These are phyloP conservation scores for Hyposmocoma kahamanoa DNA, from an alignment of 1,140 invertebrate genomes.

Conservation along the genomic window DNA sequence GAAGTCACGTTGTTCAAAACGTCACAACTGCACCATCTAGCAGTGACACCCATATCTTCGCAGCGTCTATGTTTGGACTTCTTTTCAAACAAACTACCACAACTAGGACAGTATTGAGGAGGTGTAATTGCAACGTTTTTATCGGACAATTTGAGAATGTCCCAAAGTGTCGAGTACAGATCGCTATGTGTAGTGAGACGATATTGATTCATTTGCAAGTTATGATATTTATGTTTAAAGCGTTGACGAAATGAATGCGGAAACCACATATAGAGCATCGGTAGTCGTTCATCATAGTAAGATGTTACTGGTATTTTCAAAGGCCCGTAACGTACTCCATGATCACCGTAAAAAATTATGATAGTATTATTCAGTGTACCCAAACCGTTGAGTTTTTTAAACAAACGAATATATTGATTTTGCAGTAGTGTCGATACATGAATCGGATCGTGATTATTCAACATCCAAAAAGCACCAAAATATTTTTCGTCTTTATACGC, in stretches of 20 bases:
- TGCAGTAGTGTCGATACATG: conserved; percentile 77
- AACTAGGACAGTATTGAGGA: conserved; percentile 76
- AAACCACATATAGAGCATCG: conserved; percentile 83
- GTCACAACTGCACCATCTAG: conserved; percentile 87
- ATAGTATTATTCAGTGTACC: conserved; percentile 75
- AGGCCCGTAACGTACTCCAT: conserved; percentile 87
- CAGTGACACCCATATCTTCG: conserved; percentile 78
- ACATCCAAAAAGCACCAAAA: conserved; percentile 81
- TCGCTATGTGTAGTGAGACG: conserved; percentile 84
- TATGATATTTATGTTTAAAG: conserved; percentile 73
- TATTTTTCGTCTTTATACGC: conserved; percentile 71
- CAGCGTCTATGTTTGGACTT: conserved; percentile 81
- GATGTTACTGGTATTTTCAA: conserved; percentile 82
- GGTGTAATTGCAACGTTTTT: conserved; percentile 37
- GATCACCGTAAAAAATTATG: conserved; percentile 88
- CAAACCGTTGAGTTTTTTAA: conserved; percentile 62
- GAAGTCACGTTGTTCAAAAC: conserved; percentile 18
- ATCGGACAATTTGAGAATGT: conserved; percentile 61
- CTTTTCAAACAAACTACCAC: conserved; percentile 79
- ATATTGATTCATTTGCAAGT: conserved; percentile 78
- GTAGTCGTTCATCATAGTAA: conserved; percentile 88
- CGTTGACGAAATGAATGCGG: conserved; percentile 78
- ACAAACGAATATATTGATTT: conserved; percentile 61
- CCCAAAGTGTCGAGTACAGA: conserved; percentile 76
- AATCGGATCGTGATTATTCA: conserved; percentile 78